Percentiles rank a stretch among this genome's conserved stretches.
These are phyloP conservation scores for Echinops telfairi DNA, from an alignment of 2,113 vertebrate genomes.

Conservation along the genomic window DNA sequence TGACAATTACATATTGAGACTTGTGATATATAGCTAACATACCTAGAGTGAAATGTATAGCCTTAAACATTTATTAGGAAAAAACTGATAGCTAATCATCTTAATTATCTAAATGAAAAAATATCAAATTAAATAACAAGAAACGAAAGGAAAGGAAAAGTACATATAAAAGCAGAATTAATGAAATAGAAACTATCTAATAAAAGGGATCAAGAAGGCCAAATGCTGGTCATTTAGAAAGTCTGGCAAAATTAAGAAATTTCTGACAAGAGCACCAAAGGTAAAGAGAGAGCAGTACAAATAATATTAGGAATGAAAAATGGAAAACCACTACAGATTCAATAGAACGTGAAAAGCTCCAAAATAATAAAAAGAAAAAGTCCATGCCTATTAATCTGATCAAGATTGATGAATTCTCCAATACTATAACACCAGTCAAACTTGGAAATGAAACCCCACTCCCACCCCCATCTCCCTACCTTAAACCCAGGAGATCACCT, in stretches of 20 bases:
- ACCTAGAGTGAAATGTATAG: background rate
- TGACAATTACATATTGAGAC: background rate
- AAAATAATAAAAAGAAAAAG: no score
- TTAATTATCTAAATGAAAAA: background rate
- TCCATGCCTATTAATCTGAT: no score
- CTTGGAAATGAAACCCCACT: no score
- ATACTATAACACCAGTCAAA: no score
- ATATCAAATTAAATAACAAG: background rate
- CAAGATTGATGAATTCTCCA: no score
- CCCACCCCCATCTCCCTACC: no score
- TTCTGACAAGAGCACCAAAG: background rate
- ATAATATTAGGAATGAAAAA: background rate
- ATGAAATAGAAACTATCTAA: background rate
- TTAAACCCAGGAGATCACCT: no score
- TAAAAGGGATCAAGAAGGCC: background rate
- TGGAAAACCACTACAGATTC: background rate
- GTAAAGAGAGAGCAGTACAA: background rate
- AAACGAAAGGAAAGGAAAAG: background rate
- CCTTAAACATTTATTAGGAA: background rate
- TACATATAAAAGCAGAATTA: constrained; percentile 6
- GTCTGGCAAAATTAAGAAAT: background rate
- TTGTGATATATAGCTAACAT: background rate
- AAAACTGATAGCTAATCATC: background rate
- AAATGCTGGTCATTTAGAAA: constrained; percentile 22
- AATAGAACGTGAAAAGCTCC: background rate